Conservation (phyloP, 2,888 invertebrate genomes). For the Hetaerina titia region DNA sequence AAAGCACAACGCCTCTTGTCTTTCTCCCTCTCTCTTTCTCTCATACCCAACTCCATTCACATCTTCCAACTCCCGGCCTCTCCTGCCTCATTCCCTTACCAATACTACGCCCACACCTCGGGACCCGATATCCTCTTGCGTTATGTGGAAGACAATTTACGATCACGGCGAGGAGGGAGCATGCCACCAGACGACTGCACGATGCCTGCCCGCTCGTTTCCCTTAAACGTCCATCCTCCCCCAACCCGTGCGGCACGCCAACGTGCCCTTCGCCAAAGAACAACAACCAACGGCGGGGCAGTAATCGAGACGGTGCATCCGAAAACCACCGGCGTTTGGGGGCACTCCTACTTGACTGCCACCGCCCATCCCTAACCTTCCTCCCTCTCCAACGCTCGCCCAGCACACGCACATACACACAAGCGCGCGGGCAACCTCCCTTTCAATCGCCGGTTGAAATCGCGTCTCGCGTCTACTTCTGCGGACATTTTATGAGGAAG, state of each 20-base stretch:
- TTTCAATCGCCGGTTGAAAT: slow-evolving; percentile 44
- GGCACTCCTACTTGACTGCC: background rate
- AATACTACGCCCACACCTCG: background rate
- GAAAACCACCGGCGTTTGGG: background rate
- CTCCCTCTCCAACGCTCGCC: background rate
- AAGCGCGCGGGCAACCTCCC: background rate
- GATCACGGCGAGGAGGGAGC: slow-evolving; percentile 18
- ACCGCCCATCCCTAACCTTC: background rate
- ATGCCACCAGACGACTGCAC: slow-evolving; percentile 30
- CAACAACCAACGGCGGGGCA: background rate
- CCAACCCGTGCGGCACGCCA: background rate
- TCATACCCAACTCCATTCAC: slow-evolving; percentile 14
- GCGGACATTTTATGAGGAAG: slow-evolving; percentile 56
- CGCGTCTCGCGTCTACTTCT: slow-evolving; percentile 19
- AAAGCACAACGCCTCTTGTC: background rate
- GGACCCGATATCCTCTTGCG: slow-evolving; percentile 26
- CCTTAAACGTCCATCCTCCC: background rate
- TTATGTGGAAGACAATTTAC: slow-evolving; percentile 66
- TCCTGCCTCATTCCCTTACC: background rate
- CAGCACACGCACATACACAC: background rate
- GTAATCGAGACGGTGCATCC: slow-evolving; percentile 35
- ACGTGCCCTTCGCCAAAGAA: background rate
- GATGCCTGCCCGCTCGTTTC: background rate
- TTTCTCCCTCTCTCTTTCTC: background rate
- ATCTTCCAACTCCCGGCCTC: background rate